Base-by-base conservation (phyloP, 1,140 invertebrate genomes). In the Himalopsyche phryganea region DNA sequence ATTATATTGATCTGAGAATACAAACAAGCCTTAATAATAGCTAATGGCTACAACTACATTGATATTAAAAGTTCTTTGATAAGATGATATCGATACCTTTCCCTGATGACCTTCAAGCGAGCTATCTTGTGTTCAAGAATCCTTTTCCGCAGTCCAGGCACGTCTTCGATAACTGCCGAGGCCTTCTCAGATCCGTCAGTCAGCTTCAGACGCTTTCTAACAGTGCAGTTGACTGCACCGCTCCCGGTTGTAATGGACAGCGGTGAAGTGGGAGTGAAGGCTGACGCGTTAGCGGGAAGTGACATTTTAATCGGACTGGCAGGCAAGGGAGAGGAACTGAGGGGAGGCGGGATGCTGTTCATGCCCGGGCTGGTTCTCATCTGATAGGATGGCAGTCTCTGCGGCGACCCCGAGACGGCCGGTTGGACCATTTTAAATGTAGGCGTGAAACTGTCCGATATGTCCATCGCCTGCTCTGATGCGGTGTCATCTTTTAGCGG, bases 91-190 rank as follows among this genome's bases (percentile, higher is more conserved):
- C n/a, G n/a, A n/a, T 52, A 66, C 65, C 76, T 81, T 18, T 81
- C 80, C 50, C 80, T 77, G 9, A 76, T 66, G 3, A 60, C 57
- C 32, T 70, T 67, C 66, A 79, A 69, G 1, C 69, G 66, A n/a
- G 71, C 72, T 20, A 73, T 71, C 53, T 78, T 80, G 40, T 79
- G 68, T 36, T 81, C 78, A 59, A 78, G 67, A 33, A 78, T 75
- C 42, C 69, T 69, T 11, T 70, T 68, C 3, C 73, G 66, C n/a
- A 71, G 73, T 14, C 69, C 66, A 2, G 53, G 53, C 0, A 66
- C 23, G 10, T 76, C 74, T n/a, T 71, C 71, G 3, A 56, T 42
- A 4, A 63, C 54, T 11, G n/a, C n/a, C n/a, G n/a, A n/a, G n/a
- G 58, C 38, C 45, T 71, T 71, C 17, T 77, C 71, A 1, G 51